Evolutionary conservation across 1,140 invertebrate species (phyloP).

Genomic region (Diploscapter pachys): DNA sequence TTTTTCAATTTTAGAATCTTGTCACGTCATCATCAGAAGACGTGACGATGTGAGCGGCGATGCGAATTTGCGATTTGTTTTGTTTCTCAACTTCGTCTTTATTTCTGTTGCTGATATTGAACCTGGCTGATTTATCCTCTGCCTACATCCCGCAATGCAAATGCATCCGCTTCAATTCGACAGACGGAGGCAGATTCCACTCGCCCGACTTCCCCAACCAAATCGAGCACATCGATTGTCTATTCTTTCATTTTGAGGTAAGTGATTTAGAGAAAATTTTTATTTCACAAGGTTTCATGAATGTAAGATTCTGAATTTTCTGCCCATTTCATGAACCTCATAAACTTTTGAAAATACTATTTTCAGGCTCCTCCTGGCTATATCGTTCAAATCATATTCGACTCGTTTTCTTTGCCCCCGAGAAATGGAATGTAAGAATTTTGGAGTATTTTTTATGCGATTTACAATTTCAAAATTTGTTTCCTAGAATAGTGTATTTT

Average conservation of each 20-base stretch:
- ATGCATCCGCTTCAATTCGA: conserved; percentile 29
- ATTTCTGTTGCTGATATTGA: too few relatives aligned
- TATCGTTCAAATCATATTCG: conserved; percentile 20
- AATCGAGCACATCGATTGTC: conserved; percentile 14
- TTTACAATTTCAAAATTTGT: conserved; percentile 12
- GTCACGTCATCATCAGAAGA: too few relatives aligned
- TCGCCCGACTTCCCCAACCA: conserved; percentile 24
- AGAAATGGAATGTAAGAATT: conserved; percentile 22
- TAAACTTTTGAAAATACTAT: neutral
- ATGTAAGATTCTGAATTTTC: neutral
- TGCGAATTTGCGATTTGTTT: too few relatives aligned
- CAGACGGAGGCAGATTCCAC: conserved; percentile 11
- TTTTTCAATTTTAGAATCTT: too few relatives aligned
- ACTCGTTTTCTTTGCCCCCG: conserved; percentile 21
- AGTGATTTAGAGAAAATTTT: neutral
- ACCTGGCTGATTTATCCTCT: too few relatives aligned
- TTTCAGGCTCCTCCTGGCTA: conserved; percentile 25
- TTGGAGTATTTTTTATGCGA: neutral
- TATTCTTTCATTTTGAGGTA: conserved; percentile 32
- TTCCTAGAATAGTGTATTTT: neutral
- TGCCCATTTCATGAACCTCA: neutral
- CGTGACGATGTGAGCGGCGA: too few relatives aligned
- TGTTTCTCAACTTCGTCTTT: too few relatives aligned
- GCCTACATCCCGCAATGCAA: neutral
- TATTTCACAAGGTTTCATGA: neutral